A percentile compares a stretch with the other conserved stretches of the same genome.
Conservation (phyloP, 1,140 invertebrate genomes). For the Drosophila murphyi region DNA sequence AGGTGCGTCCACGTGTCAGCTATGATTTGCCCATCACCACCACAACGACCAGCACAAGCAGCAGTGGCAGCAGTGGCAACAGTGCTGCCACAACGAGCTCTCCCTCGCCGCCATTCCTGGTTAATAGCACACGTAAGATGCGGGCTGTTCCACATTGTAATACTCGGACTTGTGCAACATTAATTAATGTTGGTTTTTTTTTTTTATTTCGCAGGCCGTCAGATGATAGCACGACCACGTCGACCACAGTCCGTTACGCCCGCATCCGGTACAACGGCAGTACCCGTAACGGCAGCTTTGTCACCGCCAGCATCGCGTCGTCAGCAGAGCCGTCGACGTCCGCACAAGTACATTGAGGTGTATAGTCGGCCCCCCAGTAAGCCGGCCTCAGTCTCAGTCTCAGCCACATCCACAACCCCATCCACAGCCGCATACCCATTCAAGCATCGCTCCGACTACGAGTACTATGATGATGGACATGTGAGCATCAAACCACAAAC, state of each 20-base stretch:
- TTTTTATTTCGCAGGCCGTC: constrained; percentile 51
- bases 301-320: constrained; percentile 53
- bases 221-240: constrained; percentile 61
- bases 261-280: constrained; percentile 1
- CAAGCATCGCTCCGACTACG: constrained; percentile 17
- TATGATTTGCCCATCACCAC: constrained; percentile 19
- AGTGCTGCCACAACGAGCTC: constrained; percentile 3
- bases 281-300: constrained; percentile 16
- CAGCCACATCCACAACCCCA: constrained; percentile 22
- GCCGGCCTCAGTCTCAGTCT: constrained; percentile 32
- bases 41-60: constrained; percentile 2
- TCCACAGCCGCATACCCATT: constrained; percentile 38
- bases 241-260: constrained; percentile 55
- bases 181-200: background rate
- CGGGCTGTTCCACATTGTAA: too few species aligned
- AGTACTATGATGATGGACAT: constrained; percentile 17
- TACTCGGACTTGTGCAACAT: background rate
- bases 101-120: background rate
- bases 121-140: constrained; percentile 46
- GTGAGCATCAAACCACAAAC: background rate
- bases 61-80: constrained; percentile 1
- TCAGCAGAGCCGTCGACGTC: constrained; percentile 69
- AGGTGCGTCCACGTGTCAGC: constrained; percentile 19
- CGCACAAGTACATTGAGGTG: constrained; percentile 70
- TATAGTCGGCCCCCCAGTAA: constrained; percentile 67